Base-by-base conservation (phyloP, 2,888 invertebrate species). In the Paralinhomoeus sp. region DNA sequence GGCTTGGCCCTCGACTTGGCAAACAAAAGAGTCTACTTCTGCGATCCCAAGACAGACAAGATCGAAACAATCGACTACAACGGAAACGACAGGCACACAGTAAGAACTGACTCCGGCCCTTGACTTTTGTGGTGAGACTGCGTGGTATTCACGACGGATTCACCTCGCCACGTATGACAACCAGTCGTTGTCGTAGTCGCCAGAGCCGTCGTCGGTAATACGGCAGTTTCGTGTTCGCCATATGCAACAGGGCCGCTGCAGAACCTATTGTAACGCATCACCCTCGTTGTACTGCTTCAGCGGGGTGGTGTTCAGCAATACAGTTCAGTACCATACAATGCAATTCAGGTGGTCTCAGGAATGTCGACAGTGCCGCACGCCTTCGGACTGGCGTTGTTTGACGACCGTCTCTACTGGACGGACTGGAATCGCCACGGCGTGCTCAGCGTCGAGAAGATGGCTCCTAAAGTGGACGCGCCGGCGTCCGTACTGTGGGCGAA, bases 31-130 rank as follows among this genome's bases (percentile, higher is more conserved):
- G 75, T 97, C 9, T 91, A 81, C 66, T 93, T 91, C 89, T 87
- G 89, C 57, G 93, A 97, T 63, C 80, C 84, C 0, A 68, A 87
- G 17, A 67, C 91, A 43, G 89, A 93, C 66, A 84, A 89, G 62
- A 84, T 97, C 50, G 89, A 91, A 61, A 82, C 85, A 0, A 81
- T 87, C 0, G 83, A 89, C 63, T 97, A 93, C 64, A 75, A 82
- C 42, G 77, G 76, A 51, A 83, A 81, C 1, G 82, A 84, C 55
- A 81, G 82, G 59, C 80, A 82, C 1, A 75, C 84, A 37, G 76
- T 81, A 71, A 77, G 79, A 1, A 57, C 56, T 7, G 43, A 46
- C 20, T 54, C 54, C 37, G 24, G 37, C 35, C 42, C 37, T 42
- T 45, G 31, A 37, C 37, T 20, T n/a, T 37, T 37, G 12, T 17